These are phyloP conservation scores for Ceyx margarethae DNA, from an alignment of 2,113 vertebrate genomes.

Conservation along the genomic window DNA sequence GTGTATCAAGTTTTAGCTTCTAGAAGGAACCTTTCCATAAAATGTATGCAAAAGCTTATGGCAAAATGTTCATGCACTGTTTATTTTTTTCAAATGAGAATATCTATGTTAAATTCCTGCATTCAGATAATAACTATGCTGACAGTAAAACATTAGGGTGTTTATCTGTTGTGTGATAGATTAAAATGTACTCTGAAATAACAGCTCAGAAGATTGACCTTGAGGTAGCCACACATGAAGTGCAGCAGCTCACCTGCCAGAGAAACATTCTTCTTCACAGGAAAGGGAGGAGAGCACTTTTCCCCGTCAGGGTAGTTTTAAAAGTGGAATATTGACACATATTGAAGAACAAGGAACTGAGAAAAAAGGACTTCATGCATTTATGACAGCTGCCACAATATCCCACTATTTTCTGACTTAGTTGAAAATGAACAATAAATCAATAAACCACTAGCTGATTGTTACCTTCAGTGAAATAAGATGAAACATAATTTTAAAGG, in stretches of 20 bases:
- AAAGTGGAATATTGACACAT: neutral
- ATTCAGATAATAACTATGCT: neutral
- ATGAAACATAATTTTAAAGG: constrained; percentile 60
- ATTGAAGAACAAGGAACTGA: neutral
- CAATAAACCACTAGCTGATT: constrained; percentile 54
- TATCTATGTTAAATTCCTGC: neutral
- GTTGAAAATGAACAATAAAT: constrained; percentile 61
- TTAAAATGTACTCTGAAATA: neutral
- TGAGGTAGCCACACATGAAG: neutral
- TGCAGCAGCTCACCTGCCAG: neutral
- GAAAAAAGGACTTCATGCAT: constrained; percentile 4
- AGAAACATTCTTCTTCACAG: neutral
- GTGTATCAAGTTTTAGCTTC: neutral
- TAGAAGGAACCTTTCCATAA: neutral
- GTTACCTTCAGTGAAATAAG: constrained; percentile 49
- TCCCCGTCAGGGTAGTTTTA: neutral
- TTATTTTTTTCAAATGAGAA: neutral
- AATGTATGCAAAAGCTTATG: constrained; percentile 5
- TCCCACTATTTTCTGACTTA: constrained; percentile 54
- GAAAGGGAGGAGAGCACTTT: neutral
- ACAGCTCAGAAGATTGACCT: neutral
- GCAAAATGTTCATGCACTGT: neutral
- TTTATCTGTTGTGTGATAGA: neutral
- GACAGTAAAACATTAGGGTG: neutral
- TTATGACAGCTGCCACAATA: constrained; percentile 33